Evolutionary conservation across 2,797 vertebrate genomes (phyloP), one percentile per base, ranked within the genome.

Genomic region (Rhyacichthys aspro): DNA sequence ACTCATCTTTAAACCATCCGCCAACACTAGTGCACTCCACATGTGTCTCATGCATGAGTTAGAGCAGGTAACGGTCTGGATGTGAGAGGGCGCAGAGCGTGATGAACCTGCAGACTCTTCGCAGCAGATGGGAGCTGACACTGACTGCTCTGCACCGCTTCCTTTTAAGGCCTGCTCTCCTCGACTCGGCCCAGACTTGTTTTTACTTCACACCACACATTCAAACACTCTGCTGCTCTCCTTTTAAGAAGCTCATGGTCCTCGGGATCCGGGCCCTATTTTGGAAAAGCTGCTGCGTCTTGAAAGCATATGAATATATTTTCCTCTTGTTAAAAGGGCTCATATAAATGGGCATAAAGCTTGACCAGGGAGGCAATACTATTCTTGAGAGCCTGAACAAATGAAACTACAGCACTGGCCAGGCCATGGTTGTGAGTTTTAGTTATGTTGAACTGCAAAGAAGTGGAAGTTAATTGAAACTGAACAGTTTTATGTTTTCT

Each of bases 121-220:
- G 19, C 63, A 63, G 19, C 63, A 63, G 60, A 63, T 70, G 15
- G 15, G 23, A 54, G 45, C 55, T 38, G 70, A 68, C 72, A 60
- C 17, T 10, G 55, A 45, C 44, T 56, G 33, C 59, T 70, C 66
- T 53, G 59, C 55, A 56, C 23, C 59, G 12, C 63, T 78, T 78
- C 83, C 83, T 45, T 86, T 74, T 86, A 86, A 80, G 83, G 83
- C 18, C 68, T 50, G 55, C 14, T 77, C 70, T 74, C 64, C 53
- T 42, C 1, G 60, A 33, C 42, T 57, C 43, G n/a, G 11, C 50
- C 32, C 65, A 56, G 67, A 67, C 76, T 46, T 67, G 62, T 68
- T 70, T 77, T 70, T 60, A 61, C 70, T 68, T 43, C 56, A 12
- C 50, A 14, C 55, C n/a, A 5, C 53, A 61, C 64, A 70, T 67